Percentiles rank a stretch among this genome's conserved stretches.
Conservation (phyloP, 2,797 vertebrate genomes). For the Tragopan temminckii region DNA sequence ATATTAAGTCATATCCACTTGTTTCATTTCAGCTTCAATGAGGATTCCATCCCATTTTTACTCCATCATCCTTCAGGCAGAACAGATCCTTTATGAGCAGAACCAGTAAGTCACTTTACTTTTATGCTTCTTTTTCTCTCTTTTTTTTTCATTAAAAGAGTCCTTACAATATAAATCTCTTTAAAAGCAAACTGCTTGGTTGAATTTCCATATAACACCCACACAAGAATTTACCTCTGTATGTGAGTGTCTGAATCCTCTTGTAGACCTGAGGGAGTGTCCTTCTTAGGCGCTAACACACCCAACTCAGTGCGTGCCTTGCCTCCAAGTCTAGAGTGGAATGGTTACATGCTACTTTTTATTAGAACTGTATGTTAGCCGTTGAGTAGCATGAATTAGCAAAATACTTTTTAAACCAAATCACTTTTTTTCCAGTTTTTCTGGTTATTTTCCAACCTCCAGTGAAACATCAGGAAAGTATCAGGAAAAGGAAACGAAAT, state of each 20-base stretch:
- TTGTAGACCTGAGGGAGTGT: neutral
- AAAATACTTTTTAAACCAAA: constrained; percentile 33
- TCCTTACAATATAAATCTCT: neutral
- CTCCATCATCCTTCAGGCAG: neutral
- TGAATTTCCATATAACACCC: neutral
- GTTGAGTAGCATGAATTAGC: neutral
- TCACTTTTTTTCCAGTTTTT: neutral
- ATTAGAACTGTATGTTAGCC: neutral
- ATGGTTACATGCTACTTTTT: neutral
- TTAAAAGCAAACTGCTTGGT: neutral
- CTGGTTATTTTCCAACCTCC: constrained; percentile 68
- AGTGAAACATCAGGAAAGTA: constrained; percentile 59
- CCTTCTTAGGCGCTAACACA: neutral
- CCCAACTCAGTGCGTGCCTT: neutral
- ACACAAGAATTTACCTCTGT: neutral
- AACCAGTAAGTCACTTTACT: neutral
- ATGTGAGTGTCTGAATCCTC: neutral
- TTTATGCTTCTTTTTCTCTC: neutral
- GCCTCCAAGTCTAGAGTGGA: neutral
- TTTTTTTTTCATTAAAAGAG: neutral
- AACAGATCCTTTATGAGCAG: neutral
- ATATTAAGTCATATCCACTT: neutral
- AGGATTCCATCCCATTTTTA: neutral
- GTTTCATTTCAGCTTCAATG: neutral
- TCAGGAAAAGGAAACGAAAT: constrained; percentile 78